Conservation (phyloP, 2,888 invertebrate genomes). For the Nebria brevicollis region DNA sequence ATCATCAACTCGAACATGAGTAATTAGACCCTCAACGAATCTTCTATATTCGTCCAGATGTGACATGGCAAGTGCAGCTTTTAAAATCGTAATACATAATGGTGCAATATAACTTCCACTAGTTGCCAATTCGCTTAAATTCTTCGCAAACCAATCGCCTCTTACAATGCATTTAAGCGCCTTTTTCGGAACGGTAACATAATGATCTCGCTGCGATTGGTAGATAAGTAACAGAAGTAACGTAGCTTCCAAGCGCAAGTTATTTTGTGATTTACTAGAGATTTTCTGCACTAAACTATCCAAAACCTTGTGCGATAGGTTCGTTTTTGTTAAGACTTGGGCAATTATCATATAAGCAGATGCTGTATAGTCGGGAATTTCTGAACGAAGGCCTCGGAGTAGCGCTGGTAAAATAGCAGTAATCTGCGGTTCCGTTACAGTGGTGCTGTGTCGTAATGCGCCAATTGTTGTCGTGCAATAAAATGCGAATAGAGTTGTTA, state of each 20-base stretch:
- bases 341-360: slow-evolving; percentile 79
- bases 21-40: slow-evolving; percentile 69
- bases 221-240: slow-evolving; percentile 76
- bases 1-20: slow-evolving; percentile 69
- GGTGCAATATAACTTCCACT: slow-evolving; percentile 68
- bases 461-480: slow-evolving; percentile 81
- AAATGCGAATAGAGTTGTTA: slow-evolving; percentile 79
- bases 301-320: slow-evolving; percentile 68
- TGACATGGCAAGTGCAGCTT: slow-evolving; percentile 64
- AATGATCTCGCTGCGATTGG: slow-evolving; percentile 69
- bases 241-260: slow-evolving; percentile 72
- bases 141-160: slow-evolving; percentile 63
- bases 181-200: slow-evolving; percentile 65
- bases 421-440: slow-evolving; percentile 73
- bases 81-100: slow-evolving; percentile 69
- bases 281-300: slow-evolving; percentile 71
- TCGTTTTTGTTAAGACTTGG: slow-evolving; percentile 73
- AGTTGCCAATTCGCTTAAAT: slow-evolving; percentile 67
- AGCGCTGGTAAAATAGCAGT: slow-evolving; percentile 76
- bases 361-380: slow-evolving; percentile 76
- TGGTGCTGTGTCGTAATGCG: slow-evolving; percentile 69
- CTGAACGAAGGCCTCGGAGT: slow-evolving; percentile 75
- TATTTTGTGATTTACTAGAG: slow-evolving; percentile 63
- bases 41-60: slow-evolving; percentile 64
- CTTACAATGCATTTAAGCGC: slow-evolving; percentile 66